Base-by-base conservation (phyloP, 2,797 vertebrate species). In the Pampus argenteus region DNA sequence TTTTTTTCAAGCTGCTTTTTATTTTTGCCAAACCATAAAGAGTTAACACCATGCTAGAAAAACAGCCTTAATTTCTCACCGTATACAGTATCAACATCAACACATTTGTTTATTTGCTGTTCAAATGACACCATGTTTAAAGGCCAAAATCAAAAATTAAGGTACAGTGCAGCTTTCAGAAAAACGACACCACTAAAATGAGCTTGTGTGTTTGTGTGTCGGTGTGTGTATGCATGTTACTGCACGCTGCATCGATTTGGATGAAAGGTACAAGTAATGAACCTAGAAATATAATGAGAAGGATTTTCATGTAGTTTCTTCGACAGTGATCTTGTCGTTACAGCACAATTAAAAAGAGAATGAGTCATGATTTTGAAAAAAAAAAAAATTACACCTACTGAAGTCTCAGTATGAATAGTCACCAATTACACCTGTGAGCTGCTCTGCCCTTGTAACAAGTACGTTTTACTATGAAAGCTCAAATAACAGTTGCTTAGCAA, bases 271-370 rank as follows among this genome's bases (percentile, higher is more conserved):
- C 66, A 75, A 58, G 70, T 60, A 72, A 69, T 78, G 47, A 82
- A 79, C 61, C 79, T 84, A 48, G 61, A 63, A 79, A 61, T 78
- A 70, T 79, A 81, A 81, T 85, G 78, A 81, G 50, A 79, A 62
- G 52, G 56, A 42, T 64, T 84, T 79, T 31, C 22, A 28, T 49
- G 44, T 34, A 64, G 58, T 73, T 81, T 76, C 42, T 81, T 59
- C 50, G 42, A 29, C 29, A 55, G 65, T 56, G 40, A 80, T 79
- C 54, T 82, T 79, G 75, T 82, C 74, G 71, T 80, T 56, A 72
- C 58, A 69, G 71, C 45, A 52, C 68, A 87, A 78, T 82, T 87
- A 78, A 78, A 82, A 69, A 81, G 66, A 75, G 83, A 81, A 76
- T 77, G 54, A 87, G 42, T 74, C 69, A 40, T 70, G 38, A 58